These are phyloP conservation scores for Scophthalmus maximus DNA, from an alignment of 2,113 vertebrate species.

Conservation along the genomic window DNA sequence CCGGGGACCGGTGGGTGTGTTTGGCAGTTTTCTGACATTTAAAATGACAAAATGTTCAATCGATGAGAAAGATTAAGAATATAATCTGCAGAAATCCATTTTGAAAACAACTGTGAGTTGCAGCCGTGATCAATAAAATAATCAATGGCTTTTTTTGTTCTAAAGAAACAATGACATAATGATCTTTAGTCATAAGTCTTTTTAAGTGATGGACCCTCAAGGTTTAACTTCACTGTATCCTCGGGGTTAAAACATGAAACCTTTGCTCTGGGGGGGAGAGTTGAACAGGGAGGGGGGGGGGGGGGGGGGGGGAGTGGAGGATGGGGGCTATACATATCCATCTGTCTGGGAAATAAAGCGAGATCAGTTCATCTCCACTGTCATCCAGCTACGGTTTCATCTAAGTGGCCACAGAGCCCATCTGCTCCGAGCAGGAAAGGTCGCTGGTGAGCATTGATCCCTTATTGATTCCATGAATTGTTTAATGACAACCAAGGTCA, in stretches of 20 bases:
- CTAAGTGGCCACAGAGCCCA: conserved; percentile 72
- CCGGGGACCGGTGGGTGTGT: no score
- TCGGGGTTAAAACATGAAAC: conserved; percentile 55
- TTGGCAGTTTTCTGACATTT: no score
- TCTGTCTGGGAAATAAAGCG: conserved; percentile 69
- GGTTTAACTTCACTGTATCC: conserved; percentile 35
- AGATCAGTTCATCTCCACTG: conserved; percentile 60
- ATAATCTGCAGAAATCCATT: not conserved
- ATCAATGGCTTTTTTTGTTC: not conserved
- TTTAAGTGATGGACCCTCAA: not conserved
- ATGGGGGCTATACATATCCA: conserved; percentile 61
- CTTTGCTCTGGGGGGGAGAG: conserved; percentile 19
- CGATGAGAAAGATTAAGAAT: not conserved
- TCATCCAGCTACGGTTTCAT: conserved; percentile 67
- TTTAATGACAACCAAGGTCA: conserved; percentile 76
- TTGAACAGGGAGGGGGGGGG: conserved; percentile 2
- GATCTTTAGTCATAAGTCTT: no score
- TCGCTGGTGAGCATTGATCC: conserved; percentile 74
- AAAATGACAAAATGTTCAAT: not conserved
- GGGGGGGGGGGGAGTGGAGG: not conserved
- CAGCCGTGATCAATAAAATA: not conserved
- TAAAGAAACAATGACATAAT: not conserved
- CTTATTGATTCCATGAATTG: conserved; percentile 74
- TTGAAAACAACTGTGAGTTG: not conserved
- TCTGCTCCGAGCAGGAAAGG: conserved; percentile 70